A percentile compares a stretch with the other conserved stretches of the same genome.
These are phyloP conservation scores for Chaetura pelagica DNA, from an alignment of 2,113 vertebrate species.

Conservation along the genomic window DNA sequence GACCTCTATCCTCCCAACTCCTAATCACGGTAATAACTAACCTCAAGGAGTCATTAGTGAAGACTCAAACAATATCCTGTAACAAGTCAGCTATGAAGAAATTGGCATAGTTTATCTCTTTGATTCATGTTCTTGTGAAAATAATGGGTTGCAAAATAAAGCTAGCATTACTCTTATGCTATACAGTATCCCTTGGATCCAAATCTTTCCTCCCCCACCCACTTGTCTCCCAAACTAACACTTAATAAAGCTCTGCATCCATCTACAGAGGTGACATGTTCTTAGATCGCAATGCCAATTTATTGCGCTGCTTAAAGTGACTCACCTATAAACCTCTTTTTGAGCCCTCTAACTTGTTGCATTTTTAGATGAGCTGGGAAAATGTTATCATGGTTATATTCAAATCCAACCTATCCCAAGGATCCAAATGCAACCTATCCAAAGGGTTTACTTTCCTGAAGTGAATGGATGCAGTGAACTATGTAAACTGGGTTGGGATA, in stretches of 20 bases:
- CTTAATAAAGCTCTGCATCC: slow-evolving; percentile 18
- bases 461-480: slow-evolving; percentile 44
- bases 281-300: slow-evolving; percentile 17
- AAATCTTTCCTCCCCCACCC: not conserved
- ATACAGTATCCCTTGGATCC: not conserved
- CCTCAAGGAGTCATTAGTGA: slow-evolving; percentile 75
- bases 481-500: slow-evolving; percentile 51
- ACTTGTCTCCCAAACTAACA: not conserved
- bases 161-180: slow-evolving; percentile 26
- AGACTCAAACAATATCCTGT: slow-evolving; percentile 64
- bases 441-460: slow-evolving; percentile 54
- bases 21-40: slow-evolving; percentile 76
- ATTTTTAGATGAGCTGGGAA: slow-evolving; percentile 59
- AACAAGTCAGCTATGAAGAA: slow-evolving; percentile 71
- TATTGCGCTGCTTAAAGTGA: slow-evolving; percentile 44
- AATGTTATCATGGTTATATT: slow-evolving; percentile 33
- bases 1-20: slow-evolving; percentile 71
- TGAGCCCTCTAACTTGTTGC: slow-evolving; percentile 21
- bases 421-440: too few species aligned
- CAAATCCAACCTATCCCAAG: slow-evolving; percentile 3
- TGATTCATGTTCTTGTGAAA: slow-evolving; percentile 70
- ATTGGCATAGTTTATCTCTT: slow-evolving; percentile 67
- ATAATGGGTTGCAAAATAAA: slow-evolving; percentile 70
- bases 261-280: slow-evolving; percentile 38
- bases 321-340: slow-evolving; percentile 35